These are phyloP conservation scores for Andricus curvator DNA, from an alignment of 2,888 invertebrate species.

Conservation along the genomic window DNA sequence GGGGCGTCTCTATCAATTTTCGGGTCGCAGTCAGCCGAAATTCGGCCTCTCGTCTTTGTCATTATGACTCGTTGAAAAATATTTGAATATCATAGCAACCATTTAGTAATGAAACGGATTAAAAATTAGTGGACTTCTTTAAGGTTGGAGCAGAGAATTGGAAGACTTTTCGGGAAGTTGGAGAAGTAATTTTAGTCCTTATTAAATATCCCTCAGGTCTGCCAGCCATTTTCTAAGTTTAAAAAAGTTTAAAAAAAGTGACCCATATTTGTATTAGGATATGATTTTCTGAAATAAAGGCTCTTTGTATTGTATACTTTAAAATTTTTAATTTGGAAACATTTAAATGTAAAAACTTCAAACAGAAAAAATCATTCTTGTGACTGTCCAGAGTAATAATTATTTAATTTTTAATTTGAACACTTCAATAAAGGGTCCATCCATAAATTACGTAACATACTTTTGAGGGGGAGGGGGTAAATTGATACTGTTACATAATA, in stretches of 20 bases:
- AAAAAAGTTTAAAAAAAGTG: neutral
- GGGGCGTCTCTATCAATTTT: constrained; percentile 60
- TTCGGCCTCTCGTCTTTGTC: neutral
- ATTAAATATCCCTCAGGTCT: neutral
- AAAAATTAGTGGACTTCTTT: constrained; percentile 13
- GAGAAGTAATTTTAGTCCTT: neutral
- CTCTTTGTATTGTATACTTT: too few relatives aligned
- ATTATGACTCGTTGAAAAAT: constrained; percentile 11
- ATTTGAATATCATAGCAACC: constrained; percentile 29
- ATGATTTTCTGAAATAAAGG: too few relatives aligned
- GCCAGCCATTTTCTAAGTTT: neutral
- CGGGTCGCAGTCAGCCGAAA: constrained; percentile 36
- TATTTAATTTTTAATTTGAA: too few relatives aligned
- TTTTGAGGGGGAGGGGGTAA: too few relatives aligned
- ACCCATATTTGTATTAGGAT: too few relatives aligned
- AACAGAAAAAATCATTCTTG: too few relatives aligned
- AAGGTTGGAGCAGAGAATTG: neutral
- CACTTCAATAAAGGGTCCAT: too few relatives aligned
- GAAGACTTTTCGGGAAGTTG: neutral
- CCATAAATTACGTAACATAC: too few relatives aligned
- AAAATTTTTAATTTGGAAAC: too few relatives aligned
- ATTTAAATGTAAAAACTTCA: too few relatives aligned
- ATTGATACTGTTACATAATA: too few relatives aligned
- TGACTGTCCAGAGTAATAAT: too few relatives aligned
- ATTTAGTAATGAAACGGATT: constrained; percentile 34